phyloP scores from a whole-genome alignment of 2,888 invertebrate genomes.

The Callyntrura sp. region DNA sequence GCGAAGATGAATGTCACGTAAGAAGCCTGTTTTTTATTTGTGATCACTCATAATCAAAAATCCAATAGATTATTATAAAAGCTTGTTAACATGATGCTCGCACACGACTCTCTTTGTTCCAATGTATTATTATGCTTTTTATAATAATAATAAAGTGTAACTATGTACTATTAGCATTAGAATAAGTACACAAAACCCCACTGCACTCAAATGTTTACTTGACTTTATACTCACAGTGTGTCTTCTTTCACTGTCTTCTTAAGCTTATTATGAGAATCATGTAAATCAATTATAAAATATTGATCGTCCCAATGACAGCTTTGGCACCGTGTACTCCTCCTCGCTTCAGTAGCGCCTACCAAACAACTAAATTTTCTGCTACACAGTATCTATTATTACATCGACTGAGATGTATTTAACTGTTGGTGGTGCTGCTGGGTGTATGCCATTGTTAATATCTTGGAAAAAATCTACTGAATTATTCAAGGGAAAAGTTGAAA shows the following conservation, averaged over 20 bases:
- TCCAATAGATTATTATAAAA: slow-evolving; percentile 50
- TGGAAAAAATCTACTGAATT: slow-evolving; percentile 45
- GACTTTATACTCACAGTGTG: neutral
- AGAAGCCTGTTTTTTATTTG: slow-evolving; percentile 15
- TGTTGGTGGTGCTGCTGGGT: neutral
- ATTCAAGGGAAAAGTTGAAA: slow-evolving; percentile 50
- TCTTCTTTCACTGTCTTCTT: slow-evolving; percentile 15
- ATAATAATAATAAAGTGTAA: slow-evolving; percentile 1
- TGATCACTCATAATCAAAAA: slow-evolving; percentile 62
- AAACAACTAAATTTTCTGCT: slow-evolving; percentile 17
- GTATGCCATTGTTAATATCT: slow-evolving; percentile 15
- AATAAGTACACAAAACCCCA: too few species aligned
- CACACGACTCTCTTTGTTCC: slow-evolving; percentile 57
- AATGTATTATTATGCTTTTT: neutral
- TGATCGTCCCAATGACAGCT: slow-evolving; percentile 32
- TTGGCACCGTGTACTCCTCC: neutral
- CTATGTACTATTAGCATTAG: too few species aligned
- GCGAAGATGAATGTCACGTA: slow-evolving; percentile 64
- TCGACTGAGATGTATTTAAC: neutral
- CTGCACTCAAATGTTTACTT: neutral
- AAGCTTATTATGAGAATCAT: slow-evolving; percentile 35
- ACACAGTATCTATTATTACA: neutral
- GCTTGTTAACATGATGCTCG: slow-evolving; percentile 68
- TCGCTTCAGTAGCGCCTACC: neutral
- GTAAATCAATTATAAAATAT: slow-evolving; percentile 30